Evolutionary conservation across 2,113 vertebrate species (phyloP), one percentile per base, ranked within the genome.

Genomic region (Pantherophis guttatus): DNA sequence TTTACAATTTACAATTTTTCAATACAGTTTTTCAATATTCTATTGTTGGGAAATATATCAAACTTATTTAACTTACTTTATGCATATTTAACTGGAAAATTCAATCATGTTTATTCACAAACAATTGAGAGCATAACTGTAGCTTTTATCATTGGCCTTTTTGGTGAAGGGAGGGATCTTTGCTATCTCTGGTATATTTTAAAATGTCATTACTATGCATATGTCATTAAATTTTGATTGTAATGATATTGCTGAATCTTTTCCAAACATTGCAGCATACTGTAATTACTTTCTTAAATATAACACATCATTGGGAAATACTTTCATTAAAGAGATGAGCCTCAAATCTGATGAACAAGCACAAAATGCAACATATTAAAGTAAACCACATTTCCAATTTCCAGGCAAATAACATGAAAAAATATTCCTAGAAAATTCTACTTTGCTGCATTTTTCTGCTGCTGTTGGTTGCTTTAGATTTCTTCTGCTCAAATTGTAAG

Each of bases 391-490:
- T 92, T 86, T 91, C 57, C 92, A 54, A 23, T 94, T 96, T 93
- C 75, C 52, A 87, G 55, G 87, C 93, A 94, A 93, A 93, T 92
- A 95, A 95, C 53, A 95, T 23, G 93, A 92, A 3, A n/a, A 90
- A 62, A 94, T 94, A 93, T 95, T 94, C 92, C 94, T 93, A 94
- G 93, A 93, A 81, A 93, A 95, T 97, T 62, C 65, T 33, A 90
- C 96, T 94, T 94, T 21, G 23, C 88, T 95, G 88, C 93, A 90
- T 96, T 96, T 96, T 94, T 93, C 89, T 92, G 48, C 52, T 95
- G 89, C 94, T 94, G 88, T 96, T 94, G 93, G 94, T 93, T 94
- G 95, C 96, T 94, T 95, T 91, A 92, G 7, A 91, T 93, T 95
- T 91, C 54, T 0, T 88, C 94, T 94, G 95, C 93, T 90, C 57